Conservation (phyloP, 2,888 invertebrate species). For the Tipula helvola region DNA sequence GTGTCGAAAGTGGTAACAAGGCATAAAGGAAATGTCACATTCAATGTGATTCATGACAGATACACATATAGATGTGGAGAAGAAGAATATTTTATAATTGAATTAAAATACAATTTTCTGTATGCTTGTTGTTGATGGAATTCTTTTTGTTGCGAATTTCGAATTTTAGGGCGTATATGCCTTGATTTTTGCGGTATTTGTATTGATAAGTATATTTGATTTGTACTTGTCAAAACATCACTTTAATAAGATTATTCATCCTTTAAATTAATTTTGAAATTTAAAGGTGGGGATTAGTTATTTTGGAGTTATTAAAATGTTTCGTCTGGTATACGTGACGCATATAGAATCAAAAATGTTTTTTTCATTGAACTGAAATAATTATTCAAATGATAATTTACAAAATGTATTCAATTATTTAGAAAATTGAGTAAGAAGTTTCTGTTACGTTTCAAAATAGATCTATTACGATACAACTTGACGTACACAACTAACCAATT, state of each 20-base stretch:
- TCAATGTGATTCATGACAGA: not conserved
- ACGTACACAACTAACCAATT: too few relatives aligned
- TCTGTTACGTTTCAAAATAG: too few relatives aligned
- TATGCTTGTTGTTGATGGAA: not conserved
- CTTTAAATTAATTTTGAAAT: too few relatives aligned
- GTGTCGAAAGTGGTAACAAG: not conserved
- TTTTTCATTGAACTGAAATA: too few relatives aligned
- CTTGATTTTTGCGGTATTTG: not conserved
- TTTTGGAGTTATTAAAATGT: too few relatives aligned
- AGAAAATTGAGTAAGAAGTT: too few relatives aligned
- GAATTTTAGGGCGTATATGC: not conserved
- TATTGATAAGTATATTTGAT: not conserved
- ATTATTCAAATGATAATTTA: too few relatives aligned
- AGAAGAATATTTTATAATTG: not conserved
- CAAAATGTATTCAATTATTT: too few relatives aligned
- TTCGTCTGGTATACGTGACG: too few relatives aligned
- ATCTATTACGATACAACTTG: too few relatives aligned
- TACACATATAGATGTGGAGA: not conserved
- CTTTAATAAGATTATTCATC: not conserved
- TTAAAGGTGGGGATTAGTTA: too few relatives aligned
- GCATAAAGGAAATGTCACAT: not conserved
- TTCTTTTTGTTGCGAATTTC: not conserved
- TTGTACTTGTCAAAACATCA: not conserved
- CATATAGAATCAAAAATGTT: too few relatives aligned
- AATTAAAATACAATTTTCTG: not conserved